Base-by-base conservation (phyloP, 2,797 vertebrate genomes). In the Mallotus villosus region DNA sequence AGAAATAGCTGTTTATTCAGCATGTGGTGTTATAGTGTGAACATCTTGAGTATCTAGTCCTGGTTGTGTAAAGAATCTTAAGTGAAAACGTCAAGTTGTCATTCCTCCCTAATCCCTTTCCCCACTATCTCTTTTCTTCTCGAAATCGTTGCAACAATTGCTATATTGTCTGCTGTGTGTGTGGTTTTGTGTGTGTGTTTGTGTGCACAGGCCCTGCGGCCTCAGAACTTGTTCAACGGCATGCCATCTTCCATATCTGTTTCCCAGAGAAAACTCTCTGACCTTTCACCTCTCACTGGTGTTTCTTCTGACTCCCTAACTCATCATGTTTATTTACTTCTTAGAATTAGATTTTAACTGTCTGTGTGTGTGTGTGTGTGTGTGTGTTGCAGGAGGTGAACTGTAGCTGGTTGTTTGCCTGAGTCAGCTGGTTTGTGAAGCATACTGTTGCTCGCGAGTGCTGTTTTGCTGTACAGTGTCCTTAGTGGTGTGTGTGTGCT, bases 291-390 rank as follows among this genome's bases (percentile, higher is more conserved):
- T 63, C 21, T 37, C 17, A 8, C 32, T 58, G 55, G 21, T n/a
- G 12, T 19, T 6, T 58, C 21, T 6, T 58, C 21, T 6, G 19
- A 3, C 19, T 58, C 55, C 21, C 21, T 19, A 22, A 22, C 21
- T 58, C 55, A 58, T 58, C 21, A 5, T 58, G 55, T 58, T 58
- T 22, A 22, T 58, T 46, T 46, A 46, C 19, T 58, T 21, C 17
- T 58, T 19, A n/a, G 17, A 58, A n/a, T 22, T 58, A 21, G 19
- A n/a, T 22, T 60, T 6, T 24, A 25, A 11, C 11, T 29, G 61
- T 34, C 22, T 34, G 60, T 63, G 60, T 63, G 27, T 32, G 60
- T 19, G 60, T 62, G 60, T 62, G 60, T 63, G 60, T 24, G 63
- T 21, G 46, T 64, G 49, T 58, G 60, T 25, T 14, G 7, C 3